These are phyloP conservation scores for Brachyrhaphis roseni DNA, from an alignment of 2,797 vertebrate genomes.

Conservation along the genomic window DNA sequence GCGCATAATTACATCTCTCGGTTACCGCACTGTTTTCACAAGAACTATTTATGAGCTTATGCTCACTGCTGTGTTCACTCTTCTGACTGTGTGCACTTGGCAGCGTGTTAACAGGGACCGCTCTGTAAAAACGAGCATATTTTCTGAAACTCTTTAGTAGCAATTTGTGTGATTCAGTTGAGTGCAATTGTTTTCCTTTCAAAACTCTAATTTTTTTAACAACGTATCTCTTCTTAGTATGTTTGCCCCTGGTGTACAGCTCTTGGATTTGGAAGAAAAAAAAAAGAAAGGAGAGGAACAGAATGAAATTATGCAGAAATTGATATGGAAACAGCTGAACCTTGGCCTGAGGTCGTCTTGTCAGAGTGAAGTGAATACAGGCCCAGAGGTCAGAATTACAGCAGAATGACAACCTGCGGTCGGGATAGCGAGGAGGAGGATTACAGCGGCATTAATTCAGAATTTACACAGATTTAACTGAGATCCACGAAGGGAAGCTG, in stretches of 20 bases:
- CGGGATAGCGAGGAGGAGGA: neutral
- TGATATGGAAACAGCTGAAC: neutral
- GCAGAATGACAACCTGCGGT: neutral
- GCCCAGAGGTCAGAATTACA: neutral
- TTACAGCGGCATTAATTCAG: constrained; percentile 2
- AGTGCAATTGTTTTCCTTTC: neutral
- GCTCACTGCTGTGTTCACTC: constrained; percentile 5
- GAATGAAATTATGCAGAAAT: neutral
- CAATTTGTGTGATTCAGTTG: neutral
- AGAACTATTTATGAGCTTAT: constrained; percentile 6
- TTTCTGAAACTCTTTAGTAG: constrained; percentile 5
- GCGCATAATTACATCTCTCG: constrained; percentile 14
- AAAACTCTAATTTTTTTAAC: neutral
- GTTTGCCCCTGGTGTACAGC: neutral
- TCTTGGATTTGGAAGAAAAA: neutral
- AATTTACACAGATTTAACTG: neutral
- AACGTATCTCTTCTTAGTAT: neutral
- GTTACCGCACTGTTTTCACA: constrained; percentile 4
- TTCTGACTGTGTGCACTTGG: neutral
- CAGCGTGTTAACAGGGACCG: neutral
- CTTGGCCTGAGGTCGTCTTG: neutral
- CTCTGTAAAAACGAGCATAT: constrained; percentile 22
- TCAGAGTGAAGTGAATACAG: neutral
- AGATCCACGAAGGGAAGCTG: neutral
- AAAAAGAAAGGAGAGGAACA: neutral